Evolutionary conservation across 2,888 invertebrate genomes (phyloP).

Genomic region (Ormyrus labotus): DNA sequence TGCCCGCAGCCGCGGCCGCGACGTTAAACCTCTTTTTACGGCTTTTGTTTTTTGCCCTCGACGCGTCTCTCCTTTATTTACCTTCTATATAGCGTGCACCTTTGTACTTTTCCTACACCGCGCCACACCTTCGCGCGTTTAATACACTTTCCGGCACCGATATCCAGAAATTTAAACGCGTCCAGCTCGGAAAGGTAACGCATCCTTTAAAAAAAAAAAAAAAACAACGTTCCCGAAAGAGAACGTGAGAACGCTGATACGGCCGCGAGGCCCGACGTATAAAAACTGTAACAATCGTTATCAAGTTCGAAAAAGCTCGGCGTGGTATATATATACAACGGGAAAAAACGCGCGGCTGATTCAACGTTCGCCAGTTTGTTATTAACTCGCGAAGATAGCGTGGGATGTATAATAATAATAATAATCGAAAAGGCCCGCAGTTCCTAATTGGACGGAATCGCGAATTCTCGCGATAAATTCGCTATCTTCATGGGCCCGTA

Average conservation of each 20-base stretch:
- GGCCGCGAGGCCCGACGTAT: neutral
- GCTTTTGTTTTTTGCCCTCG: too few species aligned
- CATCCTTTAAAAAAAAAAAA: neutral
- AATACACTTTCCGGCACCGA: too few species aligned
- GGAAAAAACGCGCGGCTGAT: neutral
- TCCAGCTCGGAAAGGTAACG: neutral
- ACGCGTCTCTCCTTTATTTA: too few species aligned
- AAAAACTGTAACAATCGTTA: neutral
- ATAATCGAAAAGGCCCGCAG: constrained; percentile 13
- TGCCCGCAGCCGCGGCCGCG: too few species aligned
- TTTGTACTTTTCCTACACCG: too few species aligned
- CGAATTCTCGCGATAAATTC: constrained; percentile 33
- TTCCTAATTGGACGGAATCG: constrained; percentile 41
- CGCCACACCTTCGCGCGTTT: too few species aligned
- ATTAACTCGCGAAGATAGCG: constrained; percentile 6
- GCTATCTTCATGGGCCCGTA: constrained; percentile 34
- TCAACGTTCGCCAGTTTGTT: neutral
- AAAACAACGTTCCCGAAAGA: neutral
- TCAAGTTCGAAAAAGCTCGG: too few species aligned
- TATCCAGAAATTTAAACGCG: too few species aligned
- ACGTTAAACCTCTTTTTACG: too few species aligned
- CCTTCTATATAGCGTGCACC: too few species aligned
- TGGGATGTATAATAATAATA: neutral
- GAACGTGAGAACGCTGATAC: too few species aligned
- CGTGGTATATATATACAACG: neutral